Evolutionary conservation across 2,888 invertebrate genomes (phyloP).

Genomic region (Drosophila sordidula): DNA sequence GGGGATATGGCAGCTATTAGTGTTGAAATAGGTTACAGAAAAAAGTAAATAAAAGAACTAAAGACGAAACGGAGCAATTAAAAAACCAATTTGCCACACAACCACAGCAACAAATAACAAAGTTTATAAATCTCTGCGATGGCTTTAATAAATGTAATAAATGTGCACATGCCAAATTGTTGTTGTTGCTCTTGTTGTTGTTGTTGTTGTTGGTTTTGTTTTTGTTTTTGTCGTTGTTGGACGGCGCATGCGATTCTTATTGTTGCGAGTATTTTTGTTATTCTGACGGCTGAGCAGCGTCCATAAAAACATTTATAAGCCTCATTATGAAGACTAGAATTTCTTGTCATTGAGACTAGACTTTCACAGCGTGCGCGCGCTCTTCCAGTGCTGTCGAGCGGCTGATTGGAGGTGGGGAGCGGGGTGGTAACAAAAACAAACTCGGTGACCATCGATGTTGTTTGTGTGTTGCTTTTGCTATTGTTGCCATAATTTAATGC

Average conservation of each 20-base stretch:
- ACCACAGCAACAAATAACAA: constrained; percentile 26
- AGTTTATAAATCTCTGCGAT: constrained; percentile 56
- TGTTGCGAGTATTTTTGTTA: constrained; percentile 49
- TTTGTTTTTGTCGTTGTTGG: constrained; percentile 14
- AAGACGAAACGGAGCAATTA: constrained; percentile 54
- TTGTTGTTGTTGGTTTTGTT: constrained; percentile 19
- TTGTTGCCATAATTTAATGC: constrained; percentile 74
- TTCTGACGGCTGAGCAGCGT: constrained; percentile 56
- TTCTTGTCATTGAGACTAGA: constrained; percentile 73
- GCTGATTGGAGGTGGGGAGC: background rate
- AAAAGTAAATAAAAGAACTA: constrained; percentile 11
- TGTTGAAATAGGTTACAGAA: constrained; percentile 6
- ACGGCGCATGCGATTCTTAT: constrained; percentile 28
- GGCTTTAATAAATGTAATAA: constrained; percentile 76
- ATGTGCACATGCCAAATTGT: constrained; percentile 78
- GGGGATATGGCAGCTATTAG: constrained; percentile 26
- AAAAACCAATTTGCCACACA: constrained; percentile 72
- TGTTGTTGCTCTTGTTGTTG: constrained; percentile 25
- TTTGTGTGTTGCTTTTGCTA: constrained; percentile 37
- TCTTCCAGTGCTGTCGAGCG: constrained; percentile 52
- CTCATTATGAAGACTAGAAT: constrained; percentile 80
- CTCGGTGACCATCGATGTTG: constrained; percentile 49
- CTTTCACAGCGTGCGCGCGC: constrained; percentile 67
- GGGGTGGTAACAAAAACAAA: constrained; percentile 27
- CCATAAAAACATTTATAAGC: constrained; percentile 80